A percentile compares a stretch with the other conserved stretches of the same genome.
phyloP scores from a whole-genome alignment of 2,888 invertebrate species.

The Apantesis nais region DNA sequence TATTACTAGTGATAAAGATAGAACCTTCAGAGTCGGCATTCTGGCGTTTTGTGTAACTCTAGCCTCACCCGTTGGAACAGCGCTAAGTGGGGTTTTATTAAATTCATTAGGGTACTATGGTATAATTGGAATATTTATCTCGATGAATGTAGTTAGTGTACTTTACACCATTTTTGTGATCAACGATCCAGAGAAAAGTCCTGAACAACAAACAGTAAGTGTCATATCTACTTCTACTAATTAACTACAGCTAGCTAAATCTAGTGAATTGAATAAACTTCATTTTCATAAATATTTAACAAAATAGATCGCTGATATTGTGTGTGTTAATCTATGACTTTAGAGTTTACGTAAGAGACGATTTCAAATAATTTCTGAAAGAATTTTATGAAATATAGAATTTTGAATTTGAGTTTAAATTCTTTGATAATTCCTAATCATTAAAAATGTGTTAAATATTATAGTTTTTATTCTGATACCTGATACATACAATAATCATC shows the following conservation, averaged over 20 bases:
- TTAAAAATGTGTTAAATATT: background rate
- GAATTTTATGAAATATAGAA: too few relatives aligned
- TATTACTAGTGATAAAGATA: constrained; percentile 90
- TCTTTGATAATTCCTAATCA: background rate
- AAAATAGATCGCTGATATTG: too few relatives aligned
- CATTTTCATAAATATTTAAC: too few relatives aligned
- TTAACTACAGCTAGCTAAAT: too few relatives aligned
- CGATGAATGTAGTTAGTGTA: constrained; percentile 88
- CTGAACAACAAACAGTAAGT: constrained; percentile 68
- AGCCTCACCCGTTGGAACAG: constrained; percentile 95
- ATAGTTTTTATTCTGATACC: background rate
- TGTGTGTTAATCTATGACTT: too few relatives aligned
- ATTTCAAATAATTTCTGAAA: too few relatives aligned
- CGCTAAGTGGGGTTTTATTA: constrained; percentile 90
- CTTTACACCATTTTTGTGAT: constrained; percentile 88
- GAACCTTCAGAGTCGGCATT: constrained; percentile 93
- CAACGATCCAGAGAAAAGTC: constrained; percentile 84
- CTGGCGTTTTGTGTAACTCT: constrained; percentile 93
- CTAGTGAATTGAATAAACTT: too few relatives aligned
- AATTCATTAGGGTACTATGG: constrained; percentile 91
- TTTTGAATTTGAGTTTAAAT: too few relatives aligned
- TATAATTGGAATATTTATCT: constrained; percentile 88
- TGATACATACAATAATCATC: background rate
- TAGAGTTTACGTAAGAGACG: too few relatives aligned
- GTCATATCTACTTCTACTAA: background rate